Base-by-base conservation (phyloP, 2,888 invertebrate species). In the Noctua comes region DNA sequence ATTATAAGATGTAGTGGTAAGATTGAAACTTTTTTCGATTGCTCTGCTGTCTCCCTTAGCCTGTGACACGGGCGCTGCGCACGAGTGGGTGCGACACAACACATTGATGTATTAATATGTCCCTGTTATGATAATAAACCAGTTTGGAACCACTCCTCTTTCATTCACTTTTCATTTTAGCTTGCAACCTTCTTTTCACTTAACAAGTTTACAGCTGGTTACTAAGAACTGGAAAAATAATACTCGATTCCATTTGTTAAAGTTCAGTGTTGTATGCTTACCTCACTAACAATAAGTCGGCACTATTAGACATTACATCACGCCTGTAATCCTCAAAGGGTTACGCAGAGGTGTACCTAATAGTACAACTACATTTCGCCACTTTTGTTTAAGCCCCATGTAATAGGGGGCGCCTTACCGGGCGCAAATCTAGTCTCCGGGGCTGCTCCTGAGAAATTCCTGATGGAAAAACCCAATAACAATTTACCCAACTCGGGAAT, bases 91-190 rank as follows among this genome's bases (percentile, higher is more conserved):
- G 88, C 79, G 76, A 81, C 86, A 80, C 71, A 82, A 81, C 87
- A 82, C 80, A 77, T 81, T 87, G 90, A 87, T 84, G 83, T 88
- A 90, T 90, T 89, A 84, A 89, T 86, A 86, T 90, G 88, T 85
- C 84, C 79, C 83, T 82, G 88, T 86, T 90, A 89, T 90, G 90
- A 82, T 90, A 90, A 90, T 90, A 82, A 86, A 88, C 84, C 64
- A 54, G 88, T 59, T 66, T 43, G 54, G 40, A 62, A 69, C 68
- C 73, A 64, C 74, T 68, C 59, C 85, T 80, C 80, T 72, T 87
- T 81, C 77, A 81, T 87, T 80, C 73, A 80, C 83, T 86, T 82
- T 83, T 88, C 77, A 85, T 88, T 88, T 83, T 79, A 83, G 11
- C 71, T 80, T 72, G 76, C 77, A 70, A 80, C 36, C 59, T 73